Base-by-base conservation (phyloP, 2,113 vertebrate genomes). In the Platanista minor region DNA sequence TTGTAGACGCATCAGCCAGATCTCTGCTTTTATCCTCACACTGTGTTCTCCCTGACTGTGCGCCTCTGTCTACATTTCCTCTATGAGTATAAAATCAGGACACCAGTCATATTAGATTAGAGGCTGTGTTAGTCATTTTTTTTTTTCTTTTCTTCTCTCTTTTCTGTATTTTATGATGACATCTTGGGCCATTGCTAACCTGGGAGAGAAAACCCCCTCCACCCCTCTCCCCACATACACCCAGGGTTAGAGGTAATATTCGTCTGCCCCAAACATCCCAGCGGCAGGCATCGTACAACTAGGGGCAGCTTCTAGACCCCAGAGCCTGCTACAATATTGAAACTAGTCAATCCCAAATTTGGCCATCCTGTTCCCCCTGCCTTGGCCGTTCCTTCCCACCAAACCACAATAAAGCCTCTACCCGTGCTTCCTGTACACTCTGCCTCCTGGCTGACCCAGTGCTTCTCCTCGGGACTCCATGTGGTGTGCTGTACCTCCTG, bases 141-240 rank as follows among this genome's bases (percentile, higher is more conserved):
- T 89, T 3, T 52, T 64, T 49, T 43, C 1, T 49, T 62, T 1
- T 59, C 54, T 89, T 3, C 41, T 64, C 41, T 57, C 17, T 52
- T 21, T 52, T 52, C 67, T 91, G 10, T 84, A 54, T 36, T 85
- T 78, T 62, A 15, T 54, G 29, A 62, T 71, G 52, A 31, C 20
- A 52, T 78, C 25, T 54, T 41, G 12, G 52, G 52, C 13, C 29
- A 72, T 57, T 72, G 84, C n/a, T 57, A 92, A 41, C 49, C 6
- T 18, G 29, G 15, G 20, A 57, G 18, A 64, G 46, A 61, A 7
- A 7, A 57, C 54, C 49, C 3, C 39, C 14, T 5, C 31, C 9
- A 0, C 5, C 27, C 14, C 72, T 7, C 27, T 49, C 9, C 0
- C 74, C 9, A 57, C 54, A 57, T 3, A 3, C 9, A 49, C 21